phyloP scores from a whole-genome alignment of 1,140 invertebrate species.

The Orius insidiosus region DNA sequence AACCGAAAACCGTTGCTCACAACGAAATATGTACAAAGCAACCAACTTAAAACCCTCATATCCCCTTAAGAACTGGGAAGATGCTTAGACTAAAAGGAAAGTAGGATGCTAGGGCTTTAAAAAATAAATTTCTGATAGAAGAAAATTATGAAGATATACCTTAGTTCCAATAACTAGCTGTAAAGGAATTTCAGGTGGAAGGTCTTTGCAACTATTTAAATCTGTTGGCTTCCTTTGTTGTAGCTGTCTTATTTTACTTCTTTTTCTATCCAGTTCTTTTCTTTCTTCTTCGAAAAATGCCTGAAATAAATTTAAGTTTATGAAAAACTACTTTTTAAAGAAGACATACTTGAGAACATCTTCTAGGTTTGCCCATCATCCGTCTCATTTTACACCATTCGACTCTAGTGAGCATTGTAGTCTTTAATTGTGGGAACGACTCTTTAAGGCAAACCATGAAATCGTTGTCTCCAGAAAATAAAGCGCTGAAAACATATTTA shows the following conservation, averaged over 20 bases:
- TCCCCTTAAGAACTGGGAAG: too few species aligned
- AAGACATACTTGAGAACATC: slow-evolving; percentile 52
- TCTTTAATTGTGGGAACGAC: slow-evolving; percentile 83
- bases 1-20: too few species aligned
- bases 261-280: slow-evolving; percentile 69
- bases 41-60: too few species aligned
- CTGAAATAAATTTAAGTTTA: slow-evolving; percentile 20
- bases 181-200: slow-evolving; percentile 90
- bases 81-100: too few species aligned
- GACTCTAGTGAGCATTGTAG: slow-evolving; percentile 63
- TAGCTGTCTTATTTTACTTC: slow-evolving; percentile 80
- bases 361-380: slow-evolving; percentile 91
- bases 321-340: slow-evolving; percentile 3
- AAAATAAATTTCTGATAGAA: too few species aligned
- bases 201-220: slow-evolving; percentile 60
- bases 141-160: slow-evolving; percentile 35
- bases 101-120: too few species aligned
- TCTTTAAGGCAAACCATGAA: slow-evolving; percentile 88
- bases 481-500: slow-evolving; percentile 36
- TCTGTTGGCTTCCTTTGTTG: slow-evolving; percentile 88
- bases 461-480: slow-evolving; percentile 94
- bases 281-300: slow-evolving; percentile 94
- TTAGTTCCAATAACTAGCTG: slow-evolving; percentile 93
- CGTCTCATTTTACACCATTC: slow-evolving; percentile 92
- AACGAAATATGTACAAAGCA: too few species aligned